A percentile compares a stretch with the other conserved stretches of the same genome.
phyloP scores from a whole-genome alignment of 1,140 invertebrate species.

The Polypedilum vanderplanki region DNA sequence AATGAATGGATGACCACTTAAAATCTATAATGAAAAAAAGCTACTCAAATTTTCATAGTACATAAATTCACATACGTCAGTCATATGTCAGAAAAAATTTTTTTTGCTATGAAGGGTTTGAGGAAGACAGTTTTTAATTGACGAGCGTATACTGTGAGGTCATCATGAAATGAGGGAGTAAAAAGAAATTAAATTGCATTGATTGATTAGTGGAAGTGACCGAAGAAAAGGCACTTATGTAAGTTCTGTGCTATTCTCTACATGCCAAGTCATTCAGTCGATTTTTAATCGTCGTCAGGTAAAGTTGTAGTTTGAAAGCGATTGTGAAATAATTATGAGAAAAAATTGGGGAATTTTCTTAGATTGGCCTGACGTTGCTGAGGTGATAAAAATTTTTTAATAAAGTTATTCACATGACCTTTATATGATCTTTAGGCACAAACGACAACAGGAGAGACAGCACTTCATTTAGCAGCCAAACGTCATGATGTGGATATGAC shows the following conservation, averaged over 20 bases:
- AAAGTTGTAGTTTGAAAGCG: neutral
- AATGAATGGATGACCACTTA: neutral
- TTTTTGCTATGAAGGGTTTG: neutral
- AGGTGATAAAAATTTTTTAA: constrained; percentile 28
- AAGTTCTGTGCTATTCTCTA: neutral
- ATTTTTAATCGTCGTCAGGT: neutral
- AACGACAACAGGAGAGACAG: constrained; percentile 74
- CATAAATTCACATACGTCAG: constrained; percentile 19
- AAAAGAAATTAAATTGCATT: constrained; percentile 12
- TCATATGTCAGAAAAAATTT: neutral
- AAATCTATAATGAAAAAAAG: constrained; percentile 5
- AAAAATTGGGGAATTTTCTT: constrained; percentile 24
- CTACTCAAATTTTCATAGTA: neutral
- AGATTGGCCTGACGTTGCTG: constrained; percentile 17
- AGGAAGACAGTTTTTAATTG: neutral
- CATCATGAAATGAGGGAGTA: neutral
- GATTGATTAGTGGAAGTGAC: constrained; percentile 17
- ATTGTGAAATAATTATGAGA: neutral
- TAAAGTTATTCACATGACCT: constrained; percentile 30
- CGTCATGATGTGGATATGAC: constrained; percentile 87
- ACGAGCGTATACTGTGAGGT: neutral
- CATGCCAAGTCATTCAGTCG: neutral
- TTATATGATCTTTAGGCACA: constrained; percentile 47
- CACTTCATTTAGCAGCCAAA: constrained; percentile 83
- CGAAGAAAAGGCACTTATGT: neutral